Base-by-base conservation (phyloP, 2,888 invertebrate genomes). In the Eupithecia tripunctaria region DNA sequence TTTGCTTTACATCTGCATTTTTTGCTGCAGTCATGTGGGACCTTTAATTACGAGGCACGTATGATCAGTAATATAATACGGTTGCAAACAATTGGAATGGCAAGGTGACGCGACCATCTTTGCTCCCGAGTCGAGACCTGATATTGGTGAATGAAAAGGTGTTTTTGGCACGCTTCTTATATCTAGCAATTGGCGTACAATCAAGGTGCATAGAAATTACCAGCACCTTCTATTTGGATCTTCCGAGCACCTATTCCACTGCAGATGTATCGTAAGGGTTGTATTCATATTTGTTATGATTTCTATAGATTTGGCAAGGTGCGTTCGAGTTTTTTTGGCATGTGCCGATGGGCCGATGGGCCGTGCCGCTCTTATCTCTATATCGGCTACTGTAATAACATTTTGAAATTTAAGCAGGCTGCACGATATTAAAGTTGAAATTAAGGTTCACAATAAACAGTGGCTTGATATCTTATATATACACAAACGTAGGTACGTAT, bases 21-120 rank as follows among this genome's bases (percentile, higher is more conserved):
- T 91, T 91, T 91, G 68, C 36, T 81, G 83, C 79, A 86, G 88
- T 85, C 87, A 94, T 93, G 93, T 91, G 93, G 94, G 94, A 67
- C 88, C 91, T 92, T 64, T 94, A 94, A 94, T 94, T 94, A 91
- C 87, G 85, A 87, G 83, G 89, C 88, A 89, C 87, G 85, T 89
- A 89, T 89, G 91, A 92, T 92, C 93, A 94, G 94, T 92, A 94
- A 94, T 94, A 91, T 87, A 92, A 94, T 94, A 89, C 89, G 86
- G 83, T 87, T 86, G 89, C 89, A 87, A 92, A 93, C 93, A 92
- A 94, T 70, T 85, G 89, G 84, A 84, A 82, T 83, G 75, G 89
- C 93, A 93, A 91, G 92, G 91, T 93, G 89, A 85, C 86, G 84
- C 25, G 56, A 65, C 62, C 82, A 84, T 76, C 76, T 76, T 68